Conservation (phyloP, 2,888 invertebrate species). For the Ophraella communa region DNA sequence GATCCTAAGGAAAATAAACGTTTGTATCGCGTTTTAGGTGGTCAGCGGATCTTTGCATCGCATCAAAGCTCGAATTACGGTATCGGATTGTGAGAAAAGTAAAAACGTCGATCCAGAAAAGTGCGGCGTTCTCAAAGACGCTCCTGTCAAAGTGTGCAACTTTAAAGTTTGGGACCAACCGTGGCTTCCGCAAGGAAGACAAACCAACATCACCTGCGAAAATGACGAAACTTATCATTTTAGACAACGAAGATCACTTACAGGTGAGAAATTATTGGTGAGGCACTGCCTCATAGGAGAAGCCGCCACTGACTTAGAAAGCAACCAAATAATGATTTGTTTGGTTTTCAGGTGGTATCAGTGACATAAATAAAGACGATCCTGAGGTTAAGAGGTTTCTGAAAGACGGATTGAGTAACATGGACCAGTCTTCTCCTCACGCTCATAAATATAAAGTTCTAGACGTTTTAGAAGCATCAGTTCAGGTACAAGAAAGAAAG, state of each 20-base stretch:
- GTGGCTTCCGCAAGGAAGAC: constrained; percentile 63
- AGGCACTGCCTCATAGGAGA: no score
- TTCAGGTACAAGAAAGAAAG: no score
- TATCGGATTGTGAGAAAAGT: constrained; percentile 61
- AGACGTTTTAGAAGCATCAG: constrained; percentile 54
- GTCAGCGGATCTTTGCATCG: constrained; percentile 65
- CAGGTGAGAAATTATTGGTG: not conserved
- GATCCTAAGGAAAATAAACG: no score
- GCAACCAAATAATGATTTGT: not conserved
- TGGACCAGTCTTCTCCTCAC: constrained; percentile 56
- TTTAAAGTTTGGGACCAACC: constrained; percentile 66
- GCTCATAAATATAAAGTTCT: constrained; percentile 51
- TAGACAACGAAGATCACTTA: not conserved
- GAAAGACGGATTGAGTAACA: constrained; percentile 49
- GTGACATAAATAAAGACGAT: constrained; percentile 39
- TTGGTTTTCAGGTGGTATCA: constrained; percentile 22
- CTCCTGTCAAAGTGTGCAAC: constrained; percentile 55
- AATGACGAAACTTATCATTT: not conserved
- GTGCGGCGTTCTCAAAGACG: constrained; percentile 53
- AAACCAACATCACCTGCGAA: constrained; percentile 39
- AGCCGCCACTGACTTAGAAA: no score
- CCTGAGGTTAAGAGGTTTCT: constrained; percentile 48
- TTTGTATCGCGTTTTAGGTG: no score
- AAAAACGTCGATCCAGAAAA: constrained; percentile 37
- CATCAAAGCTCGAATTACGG: constrained; percentile 66